phyloP scores from a whole-genome alignment of 2,888 invertebrate genomes.

The Athalia circularis region DNA sequence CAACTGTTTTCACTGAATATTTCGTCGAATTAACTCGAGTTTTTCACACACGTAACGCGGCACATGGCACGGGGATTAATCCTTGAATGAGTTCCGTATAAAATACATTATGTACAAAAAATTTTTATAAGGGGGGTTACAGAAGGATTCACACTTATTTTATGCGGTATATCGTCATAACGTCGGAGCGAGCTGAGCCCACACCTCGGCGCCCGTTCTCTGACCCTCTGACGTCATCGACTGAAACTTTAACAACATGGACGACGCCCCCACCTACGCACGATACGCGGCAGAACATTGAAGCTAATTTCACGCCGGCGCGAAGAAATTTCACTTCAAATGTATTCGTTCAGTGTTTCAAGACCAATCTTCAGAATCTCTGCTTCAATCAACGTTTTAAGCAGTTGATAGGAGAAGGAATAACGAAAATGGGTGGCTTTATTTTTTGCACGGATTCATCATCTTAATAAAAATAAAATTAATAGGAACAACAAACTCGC shows the following conservation, averaged over 20 bases:
- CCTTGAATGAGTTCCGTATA: constrained; percentile 27
- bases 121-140: not conserved
- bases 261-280: constrained; percentile 45
- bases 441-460: no score
- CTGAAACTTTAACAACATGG: constrained; percentile 56
- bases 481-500: no score
- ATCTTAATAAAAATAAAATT: no score
- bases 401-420: no score
- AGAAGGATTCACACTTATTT: constrained; percentile 27
- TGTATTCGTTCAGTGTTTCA: not conserved
- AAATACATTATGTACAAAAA: constrained; percentile 44
- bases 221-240: constrained; percentile 56
- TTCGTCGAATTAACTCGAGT: constrained; percentile 6
- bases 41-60: constrained; percentile 61
- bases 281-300: not conserved
- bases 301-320: constrained; percentile 3
- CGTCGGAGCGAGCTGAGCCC: constrained; percentile 58
- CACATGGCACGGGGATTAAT: constrained; percentile 61
- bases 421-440: no score
- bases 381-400: not conserved
- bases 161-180: constrained; percentile 60
- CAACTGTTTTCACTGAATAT: not conserved
- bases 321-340: not conserved
- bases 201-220: constrained; percentile 60
- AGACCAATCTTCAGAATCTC: not conserved